Percentiles rank a stretch among this genome's conserved stretches.
Conservation (phyloP, 2,113 vertebrate genomes). For the Geococcyx californianus region DNA sequence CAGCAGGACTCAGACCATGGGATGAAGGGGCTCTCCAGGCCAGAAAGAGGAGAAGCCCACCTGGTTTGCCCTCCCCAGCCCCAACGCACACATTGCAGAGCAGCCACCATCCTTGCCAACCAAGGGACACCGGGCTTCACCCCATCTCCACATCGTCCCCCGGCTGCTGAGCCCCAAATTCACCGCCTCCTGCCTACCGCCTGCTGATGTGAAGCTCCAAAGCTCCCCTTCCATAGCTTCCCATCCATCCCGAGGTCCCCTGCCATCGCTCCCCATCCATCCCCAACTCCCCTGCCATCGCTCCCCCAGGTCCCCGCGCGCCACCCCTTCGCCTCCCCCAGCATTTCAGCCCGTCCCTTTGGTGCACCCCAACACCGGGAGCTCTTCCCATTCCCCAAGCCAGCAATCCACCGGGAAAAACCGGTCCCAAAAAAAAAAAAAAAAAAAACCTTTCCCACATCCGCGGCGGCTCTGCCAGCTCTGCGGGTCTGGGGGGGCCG, state of each 20-base stretch:
- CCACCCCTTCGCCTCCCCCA: neutral
- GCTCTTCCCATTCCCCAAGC: neutral
- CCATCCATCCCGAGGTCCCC: neutral
- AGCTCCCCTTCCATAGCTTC: neutral
- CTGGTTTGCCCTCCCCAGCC: neutral
- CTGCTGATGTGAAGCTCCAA: neutral
- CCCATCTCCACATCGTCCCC: neutral
- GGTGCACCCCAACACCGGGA: neutral
- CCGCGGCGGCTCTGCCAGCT: neutral
- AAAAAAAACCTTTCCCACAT: constrained; percentile 17
- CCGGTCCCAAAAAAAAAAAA: neutral
- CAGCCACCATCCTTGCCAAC: neutral
- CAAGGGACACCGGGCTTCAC: neutral
- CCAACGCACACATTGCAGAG: fast-evolving
- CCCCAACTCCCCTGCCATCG: neutral
- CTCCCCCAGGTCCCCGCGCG: neutral
- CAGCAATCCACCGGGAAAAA: neutral
- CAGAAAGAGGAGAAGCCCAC: neutral
- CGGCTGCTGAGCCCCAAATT: fast-evolving
- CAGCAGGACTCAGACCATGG: fast-evolving
- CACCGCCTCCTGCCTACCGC: neutral
- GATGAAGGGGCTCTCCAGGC: neutral
- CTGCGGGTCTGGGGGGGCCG: constrained; percentile 3
- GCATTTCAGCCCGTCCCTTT: neutral
- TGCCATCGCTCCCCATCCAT: no score